These are phyloP conservation scores for Yponomeuta cagnagella DNA, from an alignment of 2,888 invertebrate genomes.

Conservation along the genomic window DNA sequence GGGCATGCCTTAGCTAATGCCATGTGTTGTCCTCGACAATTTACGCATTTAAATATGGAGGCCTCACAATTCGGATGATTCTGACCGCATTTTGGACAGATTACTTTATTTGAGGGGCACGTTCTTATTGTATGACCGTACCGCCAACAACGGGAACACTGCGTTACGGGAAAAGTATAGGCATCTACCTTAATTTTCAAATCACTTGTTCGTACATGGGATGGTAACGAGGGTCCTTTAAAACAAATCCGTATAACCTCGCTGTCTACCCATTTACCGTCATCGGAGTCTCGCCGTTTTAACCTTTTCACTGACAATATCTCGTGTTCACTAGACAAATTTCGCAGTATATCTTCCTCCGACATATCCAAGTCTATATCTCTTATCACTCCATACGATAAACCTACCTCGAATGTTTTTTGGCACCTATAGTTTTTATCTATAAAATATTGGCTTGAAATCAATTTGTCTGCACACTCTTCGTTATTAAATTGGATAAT, in stretches of 20 bases:
- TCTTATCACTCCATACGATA: conserved; percentile 6
- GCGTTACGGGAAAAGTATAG: conserved; percentile 12
- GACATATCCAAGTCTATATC: conserved; percentile 4
- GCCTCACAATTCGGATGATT: conserved; percentile 11
- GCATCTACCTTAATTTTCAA: not conserved
- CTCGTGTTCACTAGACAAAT: not conserved
- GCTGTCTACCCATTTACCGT: conserved; percentile 7
- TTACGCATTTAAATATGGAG: conserved; percentile 17
- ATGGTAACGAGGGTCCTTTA: conserved; percentile 7
- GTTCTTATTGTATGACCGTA: conserved; percentile 14
- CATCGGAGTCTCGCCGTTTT: not conserved
- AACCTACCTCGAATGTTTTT: not conserved
- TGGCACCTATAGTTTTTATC: not conserved
- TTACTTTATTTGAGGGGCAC: conserved; percentile 16
- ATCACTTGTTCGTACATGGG: conserved; percentile 7
- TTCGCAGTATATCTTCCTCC: conserved; percentile 8
- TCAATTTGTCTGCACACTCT: conserved; percentile 2
- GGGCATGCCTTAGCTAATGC: conserved; percentile 9
- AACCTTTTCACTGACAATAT: conserved; percentile 5
- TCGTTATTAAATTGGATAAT: not conserved
- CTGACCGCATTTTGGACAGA: conserved; percentile 20
- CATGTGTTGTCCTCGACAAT: conserved; percentile 21
- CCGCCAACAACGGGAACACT: conserved; percentile 13
- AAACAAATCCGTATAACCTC: conserved; percentile 13
- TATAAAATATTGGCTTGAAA: not conserved